A percentile compares a stretch with the other conserved stretches of the same genome.
phyloP scores from a whole-genome alignment of 2,797 vertebrate species.

The Silurus lanzhouensis region DNA sequence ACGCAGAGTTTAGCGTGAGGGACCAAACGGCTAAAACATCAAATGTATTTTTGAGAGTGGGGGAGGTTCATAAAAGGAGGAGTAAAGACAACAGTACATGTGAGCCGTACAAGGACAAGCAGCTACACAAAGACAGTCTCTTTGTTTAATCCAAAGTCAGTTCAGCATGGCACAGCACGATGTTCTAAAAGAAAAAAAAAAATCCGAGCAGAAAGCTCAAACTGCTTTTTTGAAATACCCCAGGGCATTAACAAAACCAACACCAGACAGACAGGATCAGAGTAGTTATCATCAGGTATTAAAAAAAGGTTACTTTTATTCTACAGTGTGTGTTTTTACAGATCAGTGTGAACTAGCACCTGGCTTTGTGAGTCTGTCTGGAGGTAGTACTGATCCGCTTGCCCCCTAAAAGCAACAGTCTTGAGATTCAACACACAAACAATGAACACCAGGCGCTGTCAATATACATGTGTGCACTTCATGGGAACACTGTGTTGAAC shows the following conservation, averaged over 20 bases:
- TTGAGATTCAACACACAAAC: constrained; percentile 38
- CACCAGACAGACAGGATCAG: neutral
- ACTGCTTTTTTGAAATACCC: neutral
- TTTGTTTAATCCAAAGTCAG: constrained; percentile 54
- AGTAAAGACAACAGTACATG: constrained; percentile 57
- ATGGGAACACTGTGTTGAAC: constrained; percentile 20
- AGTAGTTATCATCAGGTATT: neutral
- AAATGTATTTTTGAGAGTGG: neutral
- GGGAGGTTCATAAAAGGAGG: constrained; percentile 9
- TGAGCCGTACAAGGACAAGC: constrained; percentile 56
- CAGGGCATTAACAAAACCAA: neutral
- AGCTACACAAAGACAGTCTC: constrained; percentile 52
- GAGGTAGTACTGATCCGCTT: neutral
- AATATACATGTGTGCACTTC: neutral
- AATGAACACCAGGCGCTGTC: neutral
- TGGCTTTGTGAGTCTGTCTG: constrained; percentile 36
- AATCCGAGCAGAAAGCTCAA: constrained; percentile 9
- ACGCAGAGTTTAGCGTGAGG: neutral
- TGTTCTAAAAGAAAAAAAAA: constrained; percentile 12
- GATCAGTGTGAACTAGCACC: constrained; percentile 45
- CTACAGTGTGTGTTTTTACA: neutral
- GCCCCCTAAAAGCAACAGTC: neutral
- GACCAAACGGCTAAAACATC: constrained; percentile 20
- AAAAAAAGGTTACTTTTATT: neutral
- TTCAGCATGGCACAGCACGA: constrained; percentile 41